Conservation (phyloP, 2,113 vertebrate species). For the Spea bombifrons region DNA sequence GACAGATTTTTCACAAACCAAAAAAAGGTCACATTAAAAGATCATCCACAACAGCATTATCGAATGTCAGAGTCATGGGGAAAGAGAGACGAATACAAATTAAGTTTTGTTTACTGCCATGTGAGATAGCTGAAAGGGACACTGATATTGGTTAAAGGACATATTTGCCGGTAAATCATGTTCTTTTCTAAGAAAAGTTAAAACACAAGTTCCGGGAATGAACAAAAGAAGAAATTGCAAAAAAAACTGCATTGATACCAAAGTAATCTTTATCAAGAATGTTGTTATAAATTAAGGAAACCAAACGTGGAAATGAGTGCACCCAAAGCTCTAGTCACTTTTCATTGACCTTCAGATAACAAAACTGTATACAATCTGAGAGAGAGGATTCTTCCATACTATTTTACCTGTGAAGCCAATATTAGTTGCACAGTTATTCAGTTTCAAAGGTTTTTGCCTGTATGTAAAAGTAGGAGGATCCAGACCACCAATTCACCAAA, state of each 20-base stretch:
- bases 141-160: background rate
- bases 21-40: constrained; percentile 37
- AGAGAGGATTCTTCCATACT: no score
- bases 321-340: no score
- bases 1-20: constrained; percentile 8
- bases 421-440: no score
- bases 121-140: background rate
- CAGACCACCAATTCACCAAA: no score
- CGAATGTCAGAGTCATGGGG: background rate
- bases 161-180: background rate
- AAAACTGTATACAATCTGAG: no score
- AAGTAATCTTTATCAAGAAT: no score
- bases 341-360: no score
- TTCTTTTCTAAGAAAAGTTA: background rate
- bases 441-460: no score
- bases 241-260: background rate
- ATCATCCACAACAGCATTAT: constrained; percentile 10
- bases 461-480: no score
- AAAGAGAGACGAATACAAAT: background rate
- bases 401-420: no score
- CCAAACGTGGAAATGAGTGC: no score
- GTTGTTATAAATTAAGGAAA: no score
- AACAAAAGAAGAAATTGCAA: background rate
- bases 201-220: background rate
- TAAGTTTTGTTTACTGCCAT: background rate